Percentiles rank a stretch among this genome's conserved stretches.
Evolutionary conservation across 2,113 vertebrate genomes (phyloP).

Genomic region (Athene noctua): DNA sequence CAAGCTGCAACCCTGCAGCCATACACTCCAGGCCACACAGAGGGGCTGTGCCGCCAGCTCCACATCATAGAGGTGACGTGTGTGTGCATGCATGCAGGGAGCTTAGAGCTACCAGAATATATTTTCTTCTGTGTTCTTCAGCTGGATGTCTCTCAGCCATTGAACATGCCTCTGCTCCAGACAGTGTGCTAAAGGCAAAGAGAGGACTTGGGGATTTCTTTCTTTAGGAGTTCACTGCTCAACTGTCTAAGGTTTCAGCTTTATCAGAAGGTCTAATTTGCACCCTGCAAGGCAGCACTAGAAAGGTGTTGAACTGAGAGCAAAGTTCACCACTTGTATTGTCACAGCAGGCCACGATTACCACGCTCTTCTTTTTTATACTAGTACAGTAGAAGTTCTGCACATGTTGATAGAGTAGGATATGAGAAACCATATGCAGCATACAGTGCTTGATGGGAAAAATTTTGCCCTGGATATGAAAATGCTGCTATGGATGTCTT

Average conservation of each 20-base stretch:
- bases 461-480: not conserved
- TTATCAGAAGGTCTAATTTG: not conserved
- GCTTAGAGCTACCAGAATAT: not conserved
- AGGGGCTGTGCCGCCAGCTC: not conserved
- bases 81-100: accelerated
- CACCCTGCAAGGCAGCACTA: not conserved
- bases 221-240: not conserved
- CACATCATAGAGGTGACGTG: not conserved
- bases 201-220: not conserved
- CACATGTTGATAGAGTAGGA: not conserved
- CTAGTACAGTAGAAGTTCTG: not conserved
- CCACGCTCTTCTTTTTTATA: not conserved
- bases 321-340: not conserved
- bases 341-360: not conserved
- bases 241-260: not conserved
- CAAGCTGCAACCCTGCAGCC: not conserved
- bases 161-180: not conserved
- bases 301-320: not conserved
- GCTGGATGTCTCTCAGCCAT: not conserved
- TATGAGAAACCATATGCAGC: not conserved
- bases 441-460: not conserved
- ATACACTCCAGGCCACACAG: accelerated
- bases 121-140: not conserved
- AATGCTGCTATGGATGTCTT: not conserved
- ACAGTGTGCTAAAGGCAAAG: not conserved